A percentile compares a stretch with the other conserved stretches of the same genome.
These are phyloP conservation scores for Oreochromis mossambicus DNA, from an alignment of 2,797 vertebrate species.

Conservation along the genomic window DNA sequence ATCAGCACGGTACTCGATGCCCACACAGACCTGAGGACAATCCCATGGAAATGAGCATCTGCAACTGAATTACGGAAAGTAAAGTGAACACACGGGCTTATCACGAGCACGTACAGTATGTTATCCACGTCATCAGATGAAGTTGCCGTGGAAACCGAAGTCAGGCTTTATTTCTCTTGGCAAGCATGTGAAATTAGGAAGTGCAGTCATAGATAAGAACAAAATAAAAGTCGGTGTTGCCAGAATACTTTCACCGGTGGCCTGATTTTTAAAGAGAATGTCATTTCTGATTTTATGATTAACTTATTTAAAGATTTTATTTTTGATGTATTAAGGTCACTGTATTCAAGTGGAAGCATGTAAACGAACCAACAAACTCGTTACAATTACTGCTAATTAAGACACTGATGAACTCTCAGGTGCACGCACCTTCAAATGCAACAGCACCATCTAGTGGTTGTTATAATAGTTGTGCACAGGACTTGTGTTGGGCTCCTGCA, in stretches of 20 bases:
- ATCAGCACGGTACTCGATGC: neutral
- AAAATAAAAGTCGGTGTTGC: neutral
- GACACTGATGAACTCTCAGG: accelerated
- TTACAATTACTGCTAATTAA: slow-evolving; percentile 6
- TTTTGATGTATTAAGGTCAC: accelerated
- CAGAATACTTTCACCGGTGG: neutral
- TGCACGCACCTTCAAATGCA: slow-evolving; percentile 12
- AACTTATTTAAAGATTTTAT: neutral
- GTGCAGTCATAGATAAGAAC: neutral
- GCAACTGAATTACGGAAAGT: neutral
- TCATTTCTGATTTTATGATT: neutral
- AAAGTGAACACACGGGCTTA: neutral
- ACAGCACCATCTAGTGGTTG: slow-evolving; percentile 61
- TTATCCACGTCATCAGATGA: neutral
- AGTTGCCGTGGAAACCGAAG: neutral
- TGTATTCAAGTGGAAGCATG: neutral
- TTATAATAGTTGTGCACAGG: accelerated
- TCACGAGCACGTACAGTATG: neutral
- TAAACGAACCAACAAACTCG: neutral
- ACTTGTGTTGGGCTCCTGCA: neutral
- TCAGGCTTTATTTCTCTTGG: neutral
- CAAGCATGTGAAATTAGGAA: neutral
- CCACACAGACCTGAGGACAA: neutral
- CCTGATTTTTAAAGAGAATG: neutral
- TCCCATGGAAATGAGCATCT: neutral